These are phyloP conservation scores for Poecilus cupreus DNA, from an alignment of 2,888 invertebrate species.

Conservation along the genomic window DNA sequence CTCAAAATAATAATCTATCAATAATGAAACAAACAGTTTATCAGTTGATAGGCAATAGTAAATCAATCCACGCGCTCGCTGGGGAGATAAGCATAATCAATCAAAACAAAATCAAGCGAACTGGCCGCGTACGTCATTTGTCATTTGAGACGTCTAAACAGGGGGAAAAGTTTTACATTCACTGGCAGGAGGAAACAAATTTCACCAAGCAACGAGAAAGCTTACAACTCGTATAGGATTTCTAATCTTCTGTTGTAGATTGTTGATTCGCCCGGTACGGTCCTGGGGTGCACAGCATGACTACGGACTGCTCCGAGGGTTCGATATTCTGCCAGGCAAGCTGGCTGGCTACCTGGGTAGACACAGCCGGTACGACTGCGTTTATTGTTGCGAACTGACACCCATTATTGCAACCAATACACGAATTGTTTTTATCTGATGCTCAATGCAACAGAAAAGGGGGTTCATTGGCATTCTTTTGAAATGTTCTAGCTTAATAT, in stretches of 20 bases:
- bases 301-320: not conserved
- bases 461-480: too few relatives aligned
- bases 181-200: not conserved
- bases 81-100: not conserved
- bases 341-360: not conserved
- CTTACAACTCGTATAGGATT: not conserved
- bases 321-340: not conserved
- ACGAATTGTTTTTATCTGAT: not conserved
- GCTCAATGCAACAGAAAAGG: too few relatives aligned
- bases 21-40: not conserved
- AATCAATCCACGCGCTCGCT: not conserved
- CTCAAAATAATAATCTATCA: too few relatives aligned
- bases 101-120: not conserved
- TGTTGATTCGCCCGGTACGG: not conserved
- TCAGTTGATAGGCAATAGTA: not conserved
- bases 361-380: not conserved
- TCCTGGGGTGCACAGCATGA: not conserved
- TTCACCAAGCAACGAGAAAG: conserved; percentile 7
- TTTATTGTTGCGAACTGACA: not conserved
- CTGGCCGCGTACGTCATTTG: not conserved
- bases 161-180: not conserved
- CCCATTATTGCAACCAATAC: not conserved
- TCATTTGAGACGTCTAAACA: not conserved
- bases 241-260: conserved; percentile 3
- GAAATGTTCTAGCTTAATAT: too few relatives aligned